These are phyloP conservation scores for Oryzias woworae DNA, from an alignment of 2,113 vertebrate genomes.

Conservation along the genomic window DNA sequence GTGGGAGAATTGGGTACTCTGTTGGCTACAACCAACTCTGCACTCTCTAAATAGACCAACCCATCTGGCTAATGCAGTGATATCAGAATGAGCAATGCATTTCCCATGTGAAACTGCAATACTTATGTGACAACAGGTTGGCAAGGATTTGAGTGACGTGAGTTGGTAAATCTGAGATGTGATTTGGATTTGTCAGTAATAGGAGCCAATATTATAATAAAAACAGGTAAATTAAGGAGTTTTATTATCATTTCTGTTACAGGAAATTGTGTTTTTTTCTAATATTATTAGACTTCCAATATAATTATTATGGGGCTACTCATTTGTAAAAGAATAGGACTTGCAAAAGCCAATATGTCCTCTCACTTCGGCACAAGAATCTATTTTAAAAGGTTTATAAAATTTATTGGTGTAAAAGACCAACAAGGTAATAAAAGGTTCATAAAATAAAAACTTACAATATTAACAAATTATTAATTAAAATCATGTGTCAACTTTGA, in stretches of 20 bases:
- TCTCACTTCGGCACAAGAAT: slow-evolving; percentile 3
- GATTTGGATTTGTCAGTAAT: slow-evolving; percentile 40
- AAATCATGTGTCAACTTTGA: background rate
- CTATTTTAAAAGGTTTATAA: background rate
- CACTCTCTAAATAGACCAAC: slow-evolving; percentile 64
- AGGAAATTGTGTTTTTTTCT: slow-evolving; percentile 43
- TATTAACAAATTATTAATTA: background rate
- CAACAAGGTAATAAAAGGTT: slow-evolving; percentile 2
- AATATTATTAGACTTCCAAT: slow-evolving; percentile 45
- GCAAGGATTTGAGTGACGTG: slow-evolving; percentile 28
- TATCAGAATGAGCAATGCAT: slow-evolving; percentile 59
- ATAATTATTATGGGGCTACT: slow-evolving; percentile 25
- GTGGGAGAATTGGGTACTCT: slow-evolving; percentile 64
- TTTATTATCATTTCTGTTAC: background rate
- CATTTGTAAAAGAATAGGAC: slow-evolving; percentile 25
- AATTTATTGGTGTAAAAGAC: background rate
- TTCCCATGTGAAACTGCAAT: slow-evolving; percentile 46
- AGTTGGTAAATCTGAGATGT: slow-evolving; percentile 19
- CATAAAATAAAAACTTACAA: background rate
- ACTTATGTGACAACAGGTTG: slow-evolving; percentile 48
- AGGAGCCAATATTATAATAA: slow-evolving; percentile 15
- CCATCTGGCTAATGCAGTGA: slow-evolving; percentile 56
- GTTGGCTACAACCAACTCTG: slow-evolving; percentile 57
- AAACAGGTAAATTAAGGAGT: too few relatives aligned
- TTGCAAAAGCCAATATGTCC: slow-evolving; percentile 14